These are phyloP conservation scores for Sminthurinus aureus DNA, from an alignment of 2,888 invertebrate species.

Conservation along the genomic window DNA sequence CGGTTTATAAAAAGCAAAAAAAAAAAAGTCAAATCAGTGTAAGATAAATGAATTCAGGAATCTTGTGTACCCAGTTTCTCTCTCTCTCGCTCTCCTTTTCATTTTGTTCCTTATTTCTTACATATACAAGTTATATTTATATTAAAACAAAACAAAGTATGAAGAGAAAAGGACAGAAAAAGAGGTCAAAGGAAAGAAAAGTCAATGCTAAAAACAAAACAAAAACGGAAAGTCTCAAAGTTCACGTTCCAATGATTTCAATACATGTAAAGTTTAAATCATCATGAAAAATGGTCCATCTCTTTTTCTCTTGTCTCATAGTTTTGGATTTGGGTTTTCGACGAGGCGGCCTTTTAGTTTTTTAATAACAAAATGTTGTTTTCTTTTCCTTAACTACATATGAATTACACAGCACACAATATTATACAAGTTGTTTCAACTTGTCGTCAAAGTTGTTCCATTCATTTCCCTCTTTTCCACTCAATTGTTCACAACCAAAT, in stretches of 20 bases:
- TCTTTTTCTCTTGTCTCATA: neutral
- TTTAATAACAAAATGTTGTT: slow-evolving; percentile 16
- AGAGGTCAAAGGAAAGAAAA: neutral
- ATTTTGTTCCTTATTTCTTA: neutral
- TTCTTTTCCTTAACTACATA: neutral
- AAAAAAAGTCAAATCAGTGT: slow-evolving; percentile 38
- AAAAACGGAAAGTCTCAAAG: neutral
- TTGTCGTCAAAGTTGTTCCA: slow-evolving; percentile 16
- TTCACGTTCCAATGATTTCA: slow-evolving; percentile 19
- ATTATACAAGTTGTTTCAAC: neutral
- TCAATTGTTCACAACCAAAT: neutral
- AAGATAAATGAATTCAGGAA: slow-evolving; percentile 40
- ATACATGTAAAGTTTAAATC: slow-evolving; percentile 20
- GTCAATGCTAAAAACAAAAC: neutral
- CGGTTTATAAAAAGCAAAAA: slow-evolving; percentile 23
- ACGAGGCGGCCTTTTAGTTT: slow-evolving; percentile 1
- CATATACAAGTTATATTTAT: neutral
- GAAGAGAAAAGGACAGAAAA: neutral
- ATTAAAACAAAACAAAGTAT: neutral
- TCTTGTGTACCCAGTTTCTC: slow-evolving; percentile 5
- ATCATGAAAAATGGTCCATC: slow-evolving; percentile 23
- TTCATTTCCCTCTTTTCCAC: neutral
- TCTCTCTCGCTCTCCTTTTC: slow-evolving; percentile 1
- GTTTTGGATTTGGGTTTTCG: neutral
- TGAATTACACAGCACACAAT: too few species aligned